Evolutionary conservation across 2,888 invertebrate genomes (phyloP).

Genomic region (Scaptomyza tumidula): DNA sequence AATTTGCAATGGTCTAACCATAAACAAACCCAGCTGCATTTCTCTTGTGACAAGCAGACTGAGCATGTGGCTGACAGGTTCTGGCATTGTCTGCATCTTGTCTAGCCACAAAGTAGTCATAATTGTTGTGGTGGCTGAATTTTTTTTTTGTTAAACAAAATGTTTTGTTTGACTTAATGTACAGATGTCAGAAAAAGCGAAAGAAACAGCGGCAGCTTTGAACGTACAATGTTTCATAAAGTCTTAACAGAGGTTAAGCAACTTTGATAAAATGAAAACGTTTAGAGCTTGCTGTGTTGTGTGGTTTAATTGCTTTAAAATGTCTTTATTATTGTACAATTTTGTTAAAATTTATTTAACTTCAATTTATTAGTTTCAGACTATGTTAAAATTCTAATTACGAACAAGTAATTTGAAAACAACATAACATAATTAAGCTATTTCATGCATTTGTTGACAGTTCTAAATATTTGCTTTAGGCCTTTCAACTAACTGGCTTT

Average conservation of each 20-base stretch:
- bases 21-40: slow-evolving; percentile 32
- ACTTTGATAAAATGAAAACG: slow-evolving; percentile 1
- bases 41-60: slow-evolving; percentile 35
- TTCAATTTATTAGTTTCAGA: not conserved
- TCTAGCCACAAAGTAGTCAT: slow-evolving; percentile 50
- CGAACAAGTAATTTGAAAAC: not conserved
- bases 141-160: slow-evolving; percentile 14
- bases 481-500: slow-evolving; percentile 3
- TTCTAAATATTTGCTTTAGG: not conserved
- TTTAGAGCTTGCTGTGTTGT: no score
- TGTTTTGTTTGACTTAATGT: slow-evolving; percentile 51
- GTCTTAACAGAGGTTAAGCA: slow-evolving; percentile 24
- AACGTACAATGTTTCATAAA: slow-evolving; percentile 56
- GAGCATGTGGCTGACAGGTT: slow-evolving; percentile 48
- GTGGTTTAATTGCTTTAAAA: no score
- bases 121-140: slow-evolving; percentile 35
- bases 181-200: slow-evolving; percentile 22
- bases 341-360: not conserved
- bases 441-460: not conserved
- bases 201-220: slow-evolving; percentile 12
- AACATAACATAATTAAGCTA: not conserved
- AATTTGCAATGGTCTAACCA: not conserved
- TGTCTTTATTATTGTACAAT: not conserved
- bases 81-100: slow-evolving; percentile 63
- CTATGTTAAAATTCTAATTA: not conserved